Evolutionary conservation across 2,113 vertebrate species (phyloP).

Genomic region (Nerophis ophidion): DNA sequence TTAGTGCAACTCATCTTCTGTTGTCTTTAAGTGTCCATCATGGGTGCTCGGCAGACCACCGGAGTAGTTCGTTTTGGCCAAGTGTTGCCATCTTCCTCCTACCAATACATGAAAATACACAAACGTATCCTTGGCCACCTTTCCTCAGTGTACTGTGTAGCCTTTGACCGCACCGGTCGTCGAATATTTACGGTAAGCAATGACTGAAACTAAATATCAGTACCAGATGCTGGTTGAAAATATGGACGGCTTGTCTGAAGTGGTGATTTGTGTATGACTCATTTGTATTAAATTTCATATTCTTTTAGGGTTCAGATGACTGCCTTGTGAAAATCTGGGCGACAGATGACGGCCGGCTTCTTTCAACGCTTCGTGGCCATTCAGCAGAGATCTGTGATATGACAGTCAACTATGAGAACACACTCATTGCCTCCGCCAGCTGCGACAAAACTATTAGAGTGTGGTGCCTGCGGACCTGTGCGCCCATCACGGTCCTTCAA

Average conservation of each 20-base stretch:
- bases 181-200: constrained; percentile 88
- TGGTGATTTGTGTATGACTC: neutral
- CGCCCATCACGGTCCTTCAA: constrained; percentile 88
- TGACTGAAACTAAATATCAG: neutral
- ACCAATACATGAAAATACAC: constrained; percentile 98
- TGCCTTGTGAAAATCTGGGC: constrained; percentile 98
- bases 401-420: constrained; percentile 96
- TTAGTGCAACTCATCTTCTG: neutral
- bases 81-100: constrained; percentile 82
- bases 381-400: constrained; percentile 97
- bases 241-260: neutral
- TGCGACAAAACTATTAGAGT: constrained; percentile 93
- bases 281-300: neutral
- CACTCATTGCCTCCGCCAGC: constrained; percentile 90
- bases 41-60: constrained; percentile 84
- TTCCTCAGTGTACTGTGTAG: constrained; percentile 96
- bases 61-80: constrained; percentile 85
- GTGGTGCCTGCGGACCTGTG: constrained; percentile 96
- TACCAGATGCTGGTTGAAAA: no score
- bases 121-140: constrained; percentile 95
- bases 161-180: constrained; percentile 90
- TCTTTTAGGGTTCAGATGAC: constrained; percentile 89
- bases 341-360: constrained; percentile 89
- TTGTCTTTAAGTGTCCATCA: constrained; percentile 75
- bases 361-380: constrained; percentile 91